These are phyloP conservation scores for Polypedilum vanderplanki DNA, from an alignment of 1,140 invertebrate genomes.

Conservation along the genomic window DNA sequence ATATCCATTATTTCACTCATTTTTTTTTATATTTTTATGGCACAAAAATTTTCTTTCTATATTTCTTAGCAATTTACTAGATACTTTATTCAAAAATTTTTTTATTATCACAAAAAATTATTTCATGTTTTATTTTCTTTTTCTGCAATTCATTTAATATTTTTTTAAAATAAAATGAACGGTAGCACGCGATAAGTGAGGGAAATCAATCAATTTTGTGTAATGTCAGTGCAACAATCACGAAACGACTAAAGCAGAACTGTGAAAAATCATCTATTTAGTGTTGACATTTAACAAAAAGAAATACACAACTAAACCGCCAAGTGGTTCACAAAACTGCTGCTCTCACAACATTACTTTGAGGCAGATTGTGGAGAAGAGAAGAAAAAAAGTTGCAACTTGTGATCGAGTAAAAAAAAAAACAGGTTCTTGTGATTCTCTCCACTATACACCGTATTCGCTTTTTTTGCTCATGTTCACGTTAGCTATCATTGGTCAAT, in stretches of 20 bases:
- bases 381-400: constrained; percentile 14
- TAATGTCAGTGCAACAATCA: background rate
- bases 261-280: constrained; percentile 15
- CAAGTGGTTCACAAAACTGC: constrained; percentile 26
- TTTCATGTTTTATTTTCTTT: background rate
- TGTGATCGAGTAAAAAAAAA: constrained; percentile 11
- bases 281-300: constrained; percentile 24
- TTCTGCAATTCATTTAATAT: too few species aligned
- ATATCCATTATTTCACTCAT: constrained; percentile 44
- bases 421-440: constrained; percentile 21
- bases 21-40: constrained; percentile 29
- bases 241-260: background rate
- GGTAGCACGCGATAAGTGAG: background rate
- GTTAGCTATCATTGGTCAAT: background rate
- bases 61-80: background rate
- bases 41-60: background rate
- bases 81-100: background rate
- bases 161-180: background rate
- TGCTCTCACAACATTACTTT: background rate
- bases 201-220: background rate
- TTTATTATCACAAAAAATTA: constrained; percentile 8
- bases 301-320: background rate
- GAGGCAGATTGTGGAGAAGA: too few species aligned
- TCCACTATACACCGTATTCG: background rate
- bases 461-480: background rate